Base-by-base conservation (phyloP, 2,888 invertebrate species). In the Dasysyrphus tricinctus region DNA sequence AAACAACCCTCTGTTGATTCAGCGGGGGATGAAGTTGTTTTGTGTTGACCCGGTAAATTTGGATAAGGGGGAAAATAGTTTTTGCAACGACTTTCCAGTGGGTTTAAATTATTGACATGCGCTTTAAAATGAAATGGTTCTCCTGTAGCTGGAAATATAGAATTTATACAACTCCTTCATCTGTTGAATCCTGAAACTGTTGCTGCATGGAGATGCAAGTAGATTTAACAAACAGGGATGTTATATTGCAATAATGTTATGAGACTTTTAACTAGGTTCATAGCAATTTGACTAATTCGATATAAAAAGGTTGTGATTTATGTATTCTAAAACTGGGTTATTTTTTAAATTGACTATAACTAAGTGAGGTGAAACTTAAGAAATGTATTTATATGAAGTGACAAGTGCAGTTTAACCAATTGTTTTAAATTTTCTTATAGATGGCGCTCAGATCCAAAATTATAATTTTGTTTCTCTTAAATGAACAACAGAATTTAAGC, bases 1-100 rank as follows among this genome's bases (percentile, higher is more conserved):
- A 86, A 86, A 86, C 86, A 86, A 86, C 82, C 78, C 86, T 82
- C 86, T 86, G 86, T 86, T 86, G 86, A 86, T 82, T 86, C 86
- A 78, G 63, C 47, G 57, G 51, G 75, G 82, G 74, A 82, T 63
- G 78, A 63, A 69, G 54, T 76, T 44, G 51, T 63, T 19, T 74
- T 69, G 24, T 73, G 54, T 78, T 69, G 69, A 85, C 86, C 85
- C 77, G 85, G 82, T 65, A 74, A 82, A 59, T 49, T 24, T 70
- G 78, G 82, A 86, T 86, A 82, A 86, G 86, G 86, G 39, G 86
- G 29, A 6, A 5, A 14, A 7, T n/a, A n/a, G n/a, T 63, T 44
- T 16, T 14, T 7, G 12, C 24, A 32, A n/a, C 3, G 63, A 29
- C 14, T 65, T 51, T 69, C 54, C 51, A 54, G 7, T 34, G 44